Percentiles rank a stretch among this genome's conserved stretches.
These are phyloP conservation scores for Agrochola lota DNA, from an alignment of 2,888 invertebrate species.

Conservation along the genomic window DNA sequence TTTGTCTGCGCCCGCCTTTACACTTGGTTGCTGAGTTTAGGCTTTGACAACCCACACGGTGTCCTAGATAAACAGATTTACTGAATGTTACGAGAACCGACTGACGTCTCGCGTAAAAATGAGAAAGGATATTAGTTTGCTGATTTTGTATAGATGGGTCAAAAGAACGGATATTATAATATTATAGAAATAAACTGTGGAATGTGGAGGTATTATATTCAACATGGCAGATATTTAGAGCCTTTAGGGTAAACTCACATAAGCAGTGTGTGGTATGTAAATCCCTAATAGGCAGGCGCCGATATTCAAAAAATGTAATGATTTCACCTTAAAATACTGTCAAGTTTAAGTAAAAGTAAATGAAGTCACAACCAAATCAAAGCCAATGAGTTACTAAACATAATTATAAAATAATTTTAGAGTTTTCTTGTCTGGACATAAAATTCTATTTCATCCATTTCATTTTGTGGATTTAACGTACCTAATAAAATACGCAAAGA, in stretches of 20 bases:
- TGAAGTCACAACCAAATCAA: not conserved
- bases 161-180: not conserved
- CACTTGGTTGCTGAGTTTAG: constrained; percentile 72
- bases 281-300: too few relatives aligned
- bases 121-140: constrained; percentile 16
- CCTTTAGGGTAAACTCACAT: not conserved
- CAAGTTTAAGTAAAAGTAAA: not conserved
- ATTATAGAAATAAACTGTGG: too few relatives aligned
- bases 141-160: constrained; percentile 10
- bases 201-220: not conserved
- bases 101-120: constrained; percentile 48
- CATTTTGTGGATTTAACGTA: not conserved
- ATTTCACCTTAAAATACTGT: not conserved
- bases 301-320: accelerated
- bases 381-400: not conserved
- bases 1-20: constrained; percentile 39
- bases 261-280: not conserved
- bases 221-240: not conserved
- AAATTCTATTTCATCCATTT: not conserved
- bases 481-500: not conserved
- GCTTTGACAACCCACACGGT: constrained; percentile 70
- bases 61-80: constrained; percentile 79
- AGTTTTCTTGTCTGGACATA: not conserved
- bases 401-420: not conserved
- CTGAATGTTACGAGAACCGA: constrained; percentile 61